Evolutionary conservation across 2,797 vertebrate genomes (phyloP).

Genomic region (Neosilurus hyrtlii): DNA sequence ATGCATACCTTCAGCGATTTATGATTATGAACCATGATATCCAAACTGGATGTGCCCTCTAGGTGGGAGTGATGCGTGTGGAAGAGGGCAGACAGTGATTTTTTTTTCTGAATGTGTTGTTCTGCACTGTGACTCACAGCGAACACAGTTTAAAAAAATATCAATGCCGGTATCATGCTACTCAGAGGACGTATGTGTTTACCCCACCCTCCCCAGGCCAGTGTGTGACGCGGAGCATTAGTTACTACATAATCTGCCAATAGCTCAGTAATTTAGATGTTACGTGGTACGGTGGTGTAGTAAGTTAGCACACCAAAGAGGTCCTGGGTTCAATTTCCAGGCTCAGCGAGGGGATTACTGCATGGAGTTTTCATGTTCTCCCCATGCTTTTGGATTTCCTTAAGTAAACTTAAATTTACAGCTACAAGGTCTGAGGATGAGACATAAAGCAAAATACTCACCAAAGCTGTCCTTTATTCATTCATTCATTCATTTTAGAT

Average conservation of each 20-base stretch:
- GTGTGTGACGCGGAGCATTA: background rate
- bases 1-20: background rate
- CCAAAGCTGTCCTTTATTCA: background rate
- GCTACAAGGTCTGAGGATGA: background rate
- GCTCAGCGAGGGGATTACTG: too few relatives aligned
- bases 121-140: background rate
- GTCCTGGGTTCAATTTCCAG: too few relatives aligned
- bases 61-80: background rate
- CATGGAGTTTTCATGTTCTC: too few relatives aligned
- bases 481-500: too few relatives aligned
- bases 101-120: background rate
- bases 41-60: background rate
- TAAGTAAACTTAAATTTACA: too few relatives aligned
- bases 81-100: background rate
- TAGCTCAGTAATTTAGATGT: too few relatives aligned
- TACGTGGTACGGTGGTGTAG: too few relatives aligned
- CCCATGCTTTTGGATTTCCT: too few relatives aligned
- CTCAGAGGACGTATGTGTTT: background rate
- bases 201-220: background rate
- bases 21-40: background rate
- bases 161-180: background rate
- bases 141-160: background rate
- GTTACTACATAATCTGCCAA: background rate
- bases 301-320: too few relatives aligned
- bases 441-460: background rate